These are phyloP conservation scores for Tympanoctomys barrerae DNA, from an alignment of 2,797 vertebrate species.

Conservation along the genomic window DNA sequence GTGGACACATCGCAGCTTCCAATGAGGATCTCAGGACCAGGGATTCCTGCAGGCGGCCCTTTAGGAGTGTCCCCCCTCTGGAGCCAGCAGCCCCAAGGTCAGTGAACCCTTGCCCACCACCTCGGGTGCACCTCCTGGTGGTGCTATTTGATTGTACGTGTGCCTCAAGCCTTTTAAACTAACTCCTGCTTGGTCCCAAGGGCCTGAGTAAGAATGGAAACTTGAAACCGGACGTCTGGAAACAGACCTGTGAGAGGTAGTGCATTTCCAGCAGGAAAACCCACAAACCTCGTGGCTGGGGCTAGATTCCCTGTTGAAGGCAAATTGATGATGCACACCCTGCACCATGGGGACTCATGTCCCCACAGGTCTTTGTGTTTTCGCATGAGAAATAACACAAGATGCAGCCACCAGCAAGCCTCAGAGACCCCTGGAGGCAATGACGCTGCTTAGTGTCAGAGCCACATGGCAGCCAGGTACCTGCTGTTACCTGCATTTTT, in stretches of 20 bases:
- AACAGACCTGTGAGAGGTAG: constrained; percentile 22
- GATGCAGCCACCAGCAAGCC: not conserved
- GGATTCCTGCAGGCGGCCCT: constrained; percentile 22
- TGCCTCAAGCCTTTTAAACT: constrained; percentile 70
- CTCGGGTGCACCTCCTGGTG: constrained; percentile 54
- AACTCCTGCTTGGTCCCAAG: constrained; percentile 59
- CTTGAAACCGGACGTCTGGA: constrained; percentile 44
- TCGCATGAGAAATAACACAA: constrained; percentile 40
- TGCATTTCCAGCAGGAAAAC: constrained; percentile 26
- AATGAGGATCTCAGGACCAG: not conserved
- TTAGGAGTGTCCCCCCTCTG: constrained; percentile 61
- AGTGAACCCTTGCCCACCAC: constrained; percentile 34
- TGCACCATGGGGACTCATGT: too few relatives aligned
- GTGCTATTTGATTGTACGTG: constrained; percentile 50
- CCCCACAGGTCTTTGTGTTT: not conserved
- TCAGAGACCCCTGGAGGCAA: not conserved
- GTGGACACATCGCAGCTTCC: constrained; percentile 62
- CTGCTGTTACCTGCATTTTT: constrained; percentile 93
- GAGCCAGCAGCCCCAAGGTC: constrained; percentile 51
- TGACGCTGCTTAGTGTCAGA: not conserved
- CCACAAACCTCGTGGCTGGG: constrained; percentile 20
- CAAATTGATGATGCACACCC: constrained; percentile 7
- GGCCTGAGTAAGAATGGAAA: constrained; percentile 65
- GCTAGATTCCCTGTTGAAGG: constrained; percentile 37
- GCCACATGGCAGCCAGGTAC: not conserved